These are phyloP conservation scores for Ectropis grisescens DNA, from an alignment of 1,140 invertebrate species.

Conservation along the genomic window DNA sequence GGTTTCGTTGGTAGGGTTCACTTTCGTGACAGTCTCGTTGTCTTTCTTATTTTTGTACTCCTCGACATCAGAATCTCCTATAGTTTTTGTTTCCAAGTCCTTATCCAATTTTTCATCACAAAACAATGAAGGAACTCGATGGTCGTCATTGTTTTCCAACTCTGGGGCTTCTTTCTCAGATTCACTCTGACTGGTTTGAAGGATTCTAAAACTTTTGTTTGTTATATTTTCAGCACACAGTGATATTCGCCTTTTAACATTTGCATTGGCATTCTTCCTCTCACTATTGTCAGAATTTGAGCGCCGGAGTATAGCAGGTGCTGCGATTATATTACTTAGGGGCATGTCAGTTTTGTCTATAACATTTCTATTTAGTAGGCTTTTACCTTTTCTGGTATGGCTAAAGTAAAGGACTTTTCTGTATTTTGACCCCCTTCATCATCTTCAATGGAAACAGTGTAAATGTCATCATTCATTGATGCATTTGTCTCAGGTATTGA, in stretches of 20 bases:
- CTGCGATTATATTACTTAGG: no score
- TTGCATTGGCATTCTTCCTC: slow-evolving; percentile 44
- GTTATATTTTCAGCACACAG: slow-evolving; percentile 49
- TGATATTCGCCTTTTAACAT: slow-evolving; percentile 56
- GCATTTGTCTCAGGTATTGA: slow-evolving; percentile 67
- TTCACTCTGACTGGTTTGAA: no score
- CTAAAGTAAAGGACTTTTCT: slow-evolving; percentile 57
- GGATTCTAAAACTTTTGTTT: slow-evolving; percentile 33
- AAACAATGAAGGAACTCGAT: slow-evolving; percentile 60
- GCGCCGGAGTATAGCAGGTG: slow-evolving; percentile 58
- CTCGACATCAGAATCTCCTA: slow-evolving; percentile 40
- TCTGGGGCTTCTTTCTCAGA: no score
- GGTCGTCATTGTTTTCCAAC: slow-evolving; percentile 46
- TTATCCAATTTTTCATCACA: slow-evolving; percentile 67
- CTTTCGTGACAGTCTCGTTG: slow-evolving; percentile 10
- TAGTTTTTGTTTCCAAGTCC: slow-evolving; percentile 47
- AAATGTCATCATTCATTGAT: slow-evolving; percentile 64
- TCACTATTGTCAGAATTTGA: slow-evolving; percentile 65
- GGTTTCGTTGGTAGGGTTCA: slow-evolving; percentile 18
- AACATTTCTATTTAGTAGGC: slow-evolving; percentile 51
- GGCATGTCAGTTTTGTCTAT: no score
- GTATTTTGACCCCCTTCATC: slow-evolving; percentile 46
- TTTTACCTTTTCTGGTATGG: slow-evolving; percentile 66
- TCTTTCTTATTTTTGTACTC: slow-evolving; percentile 36
- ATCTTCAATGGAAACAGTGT: slow-evolving; percentile 62